Evolutionary conservation across 2,888 invertebrate species (phyloP).

Genomic region (Hypena proboscidalis): DNA sequence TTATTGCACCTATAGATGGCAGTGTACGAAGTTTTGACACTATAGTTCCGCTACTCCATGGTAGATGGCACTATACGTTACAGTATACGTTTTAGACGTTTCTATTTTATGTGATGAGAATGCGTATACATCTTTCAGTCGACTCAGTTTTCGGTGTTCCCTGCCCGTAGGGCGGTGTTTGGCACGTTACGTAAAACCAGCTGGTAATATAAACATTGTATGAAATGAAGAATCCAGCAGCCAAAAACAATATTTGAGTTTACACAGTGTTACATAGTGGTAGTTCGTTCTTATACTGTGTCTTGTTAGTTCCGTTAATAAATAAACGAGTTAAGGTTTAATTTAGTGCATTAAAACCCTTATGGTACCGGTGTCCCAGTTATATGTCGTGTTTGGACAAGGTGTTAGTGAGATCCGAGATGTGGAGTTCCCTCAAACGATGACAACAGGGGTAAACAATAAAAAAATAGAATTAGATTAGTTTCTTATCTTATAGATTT

Average conservation of each 20-base stretch:
- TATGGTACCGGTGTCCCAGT: constrained; percentile 54
- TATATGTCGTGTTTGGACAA: constrained; percentile 71
- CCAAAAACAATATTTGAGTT: constrained; percentile 5
- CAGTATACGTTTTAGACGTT: constrained; percentile 10
- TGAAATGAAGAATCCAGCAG: constrained; percentile 21
- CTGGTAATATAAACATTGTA: constrained; percentile 66
- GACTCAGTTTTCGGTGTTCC: constrained; percentile 76
- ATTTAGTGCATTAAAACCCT: constrained; percentile 62
- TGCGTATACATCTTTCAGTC: constrained; percentile 63
- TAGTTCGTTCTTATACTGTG: constrained; percentile 13
- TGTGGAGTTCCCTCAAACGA: constrained; percentile 74
- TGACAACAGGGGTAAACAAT: constrained; percentile 74
- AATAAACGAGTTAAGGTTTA: constrained; percentile 42
- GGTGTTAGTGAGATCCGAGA: constrained; percentile 65
- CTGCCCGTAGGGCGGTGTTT: constrained; percentile 76
- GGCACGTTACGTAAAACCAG: constrained; percentile 73
- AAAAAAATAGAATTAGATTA: too few relatives aligned
- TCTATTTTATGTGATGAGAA: constrained; percentile 15
- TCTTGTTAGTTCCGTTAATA: constrained; percentile 15
- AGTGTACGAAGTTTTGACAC: neutral
- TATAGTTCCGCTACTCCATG: constrained; percentile 50
- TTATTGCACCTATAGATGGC: too few relatives aligned
- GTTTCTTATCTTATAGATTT: too few relatives aligned
- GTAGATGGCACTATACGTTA: constrained; percentile 48
- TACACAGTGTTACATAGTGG: neutral